Percentiles rank a stretch among this genome's conserved stretches.
Conservation (phyloP, 2,888 invertebrate species). For the Ypsolopha sequella region DNA sequence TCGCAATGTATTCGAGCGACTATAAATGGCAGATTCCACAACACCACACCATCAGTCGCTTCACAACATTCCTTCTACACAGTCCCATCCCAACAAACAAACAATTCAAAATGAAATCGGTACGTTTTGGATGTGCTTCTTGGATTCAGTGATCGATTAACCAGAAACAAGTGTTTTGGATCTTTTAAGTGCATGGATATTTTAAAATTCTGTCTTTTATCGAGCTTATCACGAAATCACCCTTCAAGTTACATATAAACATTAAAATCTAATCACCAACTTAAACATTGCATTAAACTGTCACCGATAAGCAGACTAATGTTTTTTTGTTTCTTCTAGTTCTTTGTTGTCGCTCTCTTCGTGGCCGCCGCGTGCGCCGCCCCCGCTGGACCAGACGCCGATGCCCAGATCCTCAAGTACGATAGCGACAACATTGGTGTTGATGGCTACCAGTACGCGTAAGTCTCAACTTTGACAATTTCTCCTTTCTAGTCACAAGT, state of each 20-base stretch:
- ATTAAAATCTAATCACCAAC: not conserved
- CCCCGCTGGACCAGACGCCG: constrained; percentile 28
- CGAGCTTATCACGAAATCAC: not conserved
- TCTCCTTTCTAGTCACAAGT: too few species aligned
- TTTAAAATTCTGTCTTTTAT: not conserved
- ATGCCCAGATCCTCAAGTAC: constrained; percentile 23
- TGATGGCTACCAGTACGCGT: constrained; percentile 35
- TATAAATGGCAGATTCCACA: constrained; percentile 42
- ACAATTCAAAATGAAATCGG: constrained; percentile 58
- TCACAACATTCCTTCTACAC: constrained; percentile 30
- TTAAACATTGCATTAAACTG: not conserved
- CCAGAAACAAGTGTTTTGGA: too few species aligned
- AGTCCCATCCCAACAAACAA: constrained; percentile 27
- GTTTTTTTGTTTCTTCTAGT: constrained; percentile 22
- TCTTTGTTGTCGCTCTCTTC: constrained; percentile 45
- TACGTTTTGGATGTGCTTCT: constrained; percentile 26
- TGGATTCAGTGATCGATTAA: too few species aligned
- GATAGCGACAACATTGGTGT: constrained; percentile 38
- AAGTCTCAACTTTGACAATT: constrained; percentile 17
- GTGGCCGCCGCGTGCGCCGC: constrained; percentile 37
- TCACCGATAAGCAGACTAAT: too few species aligned
- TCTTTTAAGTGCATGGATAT: too few species aligned
- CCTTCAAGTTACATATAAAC: not conserved
- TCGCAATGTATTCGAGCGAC: constrained; percentile 16
- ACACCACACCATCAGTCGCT: constrained; percentile 48